Percentiles rank a stretch among this genome's conserved stretches.
These are phyloP conservation scores for Halcyon badia DNA, from an alignment of 2,797 vertebrate species.

Conservation along the genomic window DNA sequence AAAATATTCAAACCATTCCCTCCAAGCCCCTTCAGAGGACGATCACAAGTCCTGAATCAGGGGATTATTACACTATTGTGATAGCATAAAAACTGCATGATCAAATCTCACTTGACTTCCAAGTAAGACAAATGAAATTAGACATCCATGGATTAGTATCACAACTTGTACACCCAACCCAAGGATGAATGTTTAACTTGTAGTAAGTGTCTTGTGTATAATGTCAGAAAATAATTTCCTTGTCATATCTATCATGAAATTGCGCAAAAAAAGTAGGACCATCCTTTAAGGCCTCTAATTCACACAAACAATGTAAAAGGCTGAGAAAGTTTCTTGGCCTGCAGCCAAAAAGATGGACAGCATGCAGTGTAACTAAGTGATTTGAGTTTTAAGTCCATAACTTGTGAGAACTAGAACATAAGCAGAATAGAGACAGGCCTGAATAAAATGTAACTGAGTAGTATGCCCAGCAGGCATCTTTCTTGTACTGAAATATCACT, in stretches of 20 bases:
- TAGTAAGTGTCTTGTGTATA: not conserved
- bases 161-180: not conserved
- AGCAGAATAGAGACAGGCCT: not conserved
- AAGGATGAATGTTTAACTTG: not conserved
- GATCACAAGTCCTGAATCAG: not conserved
- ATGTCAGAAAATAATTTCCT: not conserved
- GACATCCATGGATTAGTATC: not conserved
- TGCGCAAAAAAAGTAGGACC: not conserved
- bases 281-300: not conserved
- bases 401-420: not conserved
- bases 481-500: not conserved
- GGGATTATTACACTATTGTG: rapidly evolving
- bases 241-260: not conserved
- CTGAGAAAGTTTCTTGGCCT: not conserved
- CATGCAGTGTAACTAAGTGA: not conserved
- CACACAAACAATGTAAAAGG: not conserved
- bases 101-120: not conserved
- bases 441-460: not conserved
- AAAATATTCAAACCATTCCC: not conserved
- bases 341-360: not conserved
- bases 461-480: not conserved
- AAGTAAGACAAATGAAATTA: not conserved
- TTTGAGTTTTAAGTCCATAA: not conserved
- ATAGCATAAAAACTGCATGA: not conserved
- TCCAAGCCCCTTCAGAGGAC: not conserved